Percentiles rank a stretch among this genome's conserved stretches.
phyloP scores from a whole-genome alignment of 2,888 invertebrate genomes.

The Polia nebulosa region DNA sequence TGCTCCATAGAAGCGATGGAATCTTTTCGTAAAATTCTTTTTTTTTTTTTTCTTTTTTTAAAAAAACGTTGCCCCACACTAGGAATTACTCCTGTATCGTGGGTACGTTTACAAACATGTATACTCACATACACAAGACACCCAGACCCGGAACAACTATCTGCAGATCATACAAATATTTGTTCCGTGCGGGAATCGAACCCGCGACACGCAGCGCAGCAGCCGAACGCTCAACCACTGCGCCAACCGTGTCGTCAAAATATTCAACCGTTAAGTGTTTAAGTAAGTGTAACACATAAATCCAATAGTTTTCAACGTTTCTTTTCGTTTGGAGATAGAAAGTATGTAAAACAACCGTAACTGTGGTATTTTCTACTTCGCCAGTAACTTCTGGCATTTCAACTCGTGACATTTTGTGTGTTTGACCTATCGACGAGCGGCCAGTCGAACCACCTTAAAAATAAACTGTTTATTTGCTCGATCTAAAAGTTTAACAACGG shows the following conservation, averaged over 20 bases:
- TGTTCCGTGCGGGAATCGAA: too few species aligned
- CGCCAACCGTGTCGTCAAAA: constrained; percentile 29
- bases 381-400: constrained; percentile 50
- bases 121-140: too few species aligned
- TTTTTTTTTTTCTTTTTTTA: too few species aligned
- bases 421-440: constrained; percentile 54
- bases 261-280: constrained; percentile 32
- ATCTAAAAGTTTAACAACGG: constrained; percentile 31
- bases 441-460: constrained; percentile 50
- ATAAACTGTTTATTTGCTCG: constrained; percentile 42
- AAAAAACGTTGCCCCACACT: too few species aligned
- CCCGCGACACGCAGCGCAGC: too few species aligned
- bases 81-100: too few species aligned
- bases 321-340: constrained; percentile 40
- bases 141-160: too few species aligned
- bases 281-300: constrained; percentile 51
- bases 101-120: too few species aligned
- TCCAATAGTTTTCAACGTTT: constrained; percentile 40
- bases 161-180: too few species aligned
- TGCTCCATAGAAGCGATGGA: constrained; percentile 11
- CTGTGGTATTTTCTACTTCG: constrained; percentile 34
- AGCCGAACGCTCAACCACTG: too few species aligned
- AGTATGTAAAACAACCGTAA: constrained; percentile 48
- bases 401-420: constrained; percentile 45
- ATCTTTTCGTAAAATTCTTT: too few species aligned